Conservation (phyloP, 2,888 invertebrate genomes). For the Sinhomidia bicolor region DNA sequence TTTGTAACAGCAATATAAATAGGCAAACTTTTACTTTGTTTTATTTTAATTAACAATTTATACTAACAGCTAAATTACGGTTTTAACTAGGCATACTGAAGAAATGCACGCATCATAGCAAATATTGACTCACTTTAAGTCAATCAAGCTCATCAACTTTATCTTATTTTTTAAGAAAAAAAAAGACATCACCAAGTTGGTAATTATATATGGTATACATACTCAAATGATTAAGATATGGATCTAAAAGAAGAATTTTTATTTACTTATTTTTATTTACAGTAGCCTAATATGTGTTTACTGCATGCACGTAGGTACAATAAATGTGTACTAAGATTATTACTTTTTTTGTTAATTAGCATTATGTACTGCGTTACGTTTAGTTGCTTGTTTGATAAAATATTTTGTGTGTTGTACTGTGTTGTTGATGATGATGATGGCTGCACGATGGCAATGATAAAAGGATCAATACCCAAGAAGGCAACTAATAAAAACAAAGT, state of each 20-base stretch:
- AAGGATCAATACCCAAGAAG: neutral
- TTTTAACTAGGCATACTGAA: neutral
- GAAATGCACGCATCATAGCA: neutral
- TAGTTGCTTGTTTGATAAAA: neutral
- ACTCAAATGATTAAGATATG: conserved; percentile 39
- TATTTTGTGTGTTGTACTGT: neutral
- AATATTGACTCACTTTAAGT: neutral
- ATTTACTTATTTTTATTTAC: neutral
- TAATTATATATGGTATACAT: neutral
- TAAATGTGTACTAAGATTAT: neutral
- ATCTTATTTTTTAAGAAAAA: neutral
- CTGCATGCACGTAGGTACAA: neutral
- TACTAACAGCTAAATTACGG: too few relatives aligned
- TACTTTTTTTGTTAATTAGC: neutral
- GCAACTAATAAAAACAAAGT: neutral
- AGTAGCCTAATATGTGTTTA: neutral
- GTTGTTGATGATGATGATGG: too few relatives aligned
- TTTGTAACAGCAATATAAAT: too few relatives aligned
- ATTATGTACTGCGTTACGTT: neutral
- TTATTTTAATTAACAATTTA: neutral
- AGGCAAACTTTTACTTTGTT: conserved; percentile 10
- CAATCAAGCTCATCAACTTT: conserved; percentile 7
- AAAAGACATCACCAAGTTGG: neutral
- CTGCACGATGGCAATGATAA: too few relatives aligned
- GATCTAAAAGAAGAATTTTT: conserved; percentile 27